Evolutionary conservation across 64 coral and sea anemone species (phyloP).

Genomic region (Orbicella faveolata): DNA sequence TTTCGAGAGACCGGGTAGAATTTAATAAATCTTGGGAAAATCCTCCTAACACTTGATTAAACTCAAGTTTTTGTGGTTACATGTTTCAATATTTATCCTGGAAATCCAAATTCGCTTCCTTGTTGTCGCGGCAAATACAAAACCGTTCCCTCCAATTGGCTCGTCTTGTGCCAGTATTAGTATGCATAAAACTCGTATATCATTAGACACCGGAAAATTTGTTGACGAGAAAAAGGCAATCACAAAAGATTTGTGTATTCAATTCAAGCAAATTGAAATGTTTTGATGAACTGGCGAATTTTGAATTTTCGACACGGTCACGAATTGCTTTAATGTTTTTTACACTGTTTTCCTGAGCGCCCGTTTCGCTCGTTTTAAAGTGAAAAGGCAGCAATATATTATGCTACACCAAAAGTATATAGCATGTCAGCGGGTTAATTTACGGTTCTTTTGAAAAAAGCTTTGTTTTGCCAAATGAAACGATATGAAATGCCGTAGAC

Average conservation of each 20-base stretch:
- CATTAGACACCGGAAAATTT: slow-evolving; percentile 37
- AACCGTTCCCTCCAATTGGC: background rate
- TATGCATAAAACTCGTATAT: background rate
- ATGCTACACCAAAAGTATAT: background rate
- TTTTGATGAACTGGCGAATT: background rate
- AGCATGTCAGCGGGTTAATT: background rate
- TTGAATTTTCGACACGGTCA: background rate
- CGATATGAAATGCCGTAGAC: background rate
- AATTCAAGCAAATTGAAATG: background rate
- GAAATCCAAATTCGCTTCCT: slow-evolving; percentile 5
- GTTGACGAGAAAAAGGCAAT: slow-evolving; percentile 5
- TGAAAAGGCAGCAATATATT: background rate
- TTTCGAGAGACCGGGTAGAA: background rate
- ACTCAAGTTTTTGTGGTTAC: background rate
- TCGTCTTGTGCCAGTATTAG: background rate
- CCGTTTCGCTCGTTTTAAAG: background rate
- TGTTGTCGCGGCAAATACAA: background rate
- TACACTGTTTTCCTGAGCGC: no score
- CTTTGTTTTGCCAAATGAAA: background rate
- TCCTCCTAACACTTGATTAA: background rate
- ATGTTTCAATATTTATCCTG: slow-evolving; percentile 24
- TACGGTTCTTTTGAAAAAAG: background rate
- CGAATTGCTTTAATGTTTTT: background rate
- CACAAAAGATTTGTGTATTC: slow-evolving; percentile 3
- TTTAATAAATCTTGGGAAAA: background rate